phyloP scores from a whole-genome alignment of 2,888 invertebrate species.

The Clanis bilineata region DNA sequence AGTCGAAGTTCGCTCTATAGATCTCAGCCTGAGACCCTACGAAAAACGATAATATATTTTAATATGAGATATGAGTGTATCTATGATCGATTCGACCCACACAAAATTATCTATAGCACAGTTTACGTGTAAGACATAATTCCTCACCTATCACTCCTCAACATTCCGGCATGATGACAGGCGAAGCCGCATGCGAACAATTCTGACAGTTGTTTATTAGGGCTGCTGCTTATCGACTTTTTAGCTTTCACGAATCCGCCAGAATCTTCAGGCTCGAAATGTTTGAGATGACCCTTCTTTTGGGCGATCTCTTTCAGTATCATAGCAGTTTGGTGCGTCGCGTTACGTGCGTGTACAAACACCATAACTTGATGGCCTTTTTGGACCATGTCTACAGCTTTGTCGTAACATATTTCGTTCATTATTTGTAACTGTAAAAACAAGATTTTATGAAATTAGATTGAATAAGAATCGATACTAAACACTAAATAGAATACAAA shows the following conservation, averaged over 20 bases:
- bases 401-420: slow-evolving; percentile 96
- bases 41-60: too few relatives aligned
- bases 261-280: slow-evolving; percentile 86
- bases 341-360: slow-evolving; percentile 98
- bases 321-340: slow-evolving; percentile 94
- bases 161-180: slow-evolving; percentile 98
- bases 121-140: not conserved
- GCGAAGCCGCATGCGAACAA: slow-evolving; percentile 94
- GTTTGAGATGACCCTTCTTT: slow-evolving; percentile 86
- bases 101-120: too few relatives aligned
- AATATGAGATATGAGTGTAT: too few relatives aligned
- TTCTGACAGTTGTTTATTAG: slow-evolving; percentile 91
- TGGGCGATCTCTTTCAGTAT: slow-evolving; percentile 91
- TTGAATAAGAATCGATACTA: too few relatives aligned
- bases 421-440: slow-evolving; percentile 85
- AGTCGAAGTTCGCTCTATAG: too few relatives aligned
- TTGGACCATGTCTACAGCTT: slow-evolving; percentile 92
- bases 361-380: slow-evolving; percentile 98
- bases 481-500: too few relatives aligned
- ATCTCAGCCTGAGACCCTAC: too few relatives aligned
- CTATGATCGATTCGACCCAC: too few relatives aligned
- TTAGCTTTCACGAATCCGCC: slow-evolving; percentile 85
- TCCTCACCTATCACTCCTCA: slow-evolving; percentile 90
- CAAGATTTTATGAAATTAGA: too few relatives aligned
- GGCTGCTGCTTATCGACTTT: slow-evolving; percentile 86